Percentiles rank a stretch among this genome's conserved stretches.
These are phyloP conservation scores for Drosophila falleni DNA, from an alignment of 2,888 invertebrate species.

Conservation along the genomic window DNA sequence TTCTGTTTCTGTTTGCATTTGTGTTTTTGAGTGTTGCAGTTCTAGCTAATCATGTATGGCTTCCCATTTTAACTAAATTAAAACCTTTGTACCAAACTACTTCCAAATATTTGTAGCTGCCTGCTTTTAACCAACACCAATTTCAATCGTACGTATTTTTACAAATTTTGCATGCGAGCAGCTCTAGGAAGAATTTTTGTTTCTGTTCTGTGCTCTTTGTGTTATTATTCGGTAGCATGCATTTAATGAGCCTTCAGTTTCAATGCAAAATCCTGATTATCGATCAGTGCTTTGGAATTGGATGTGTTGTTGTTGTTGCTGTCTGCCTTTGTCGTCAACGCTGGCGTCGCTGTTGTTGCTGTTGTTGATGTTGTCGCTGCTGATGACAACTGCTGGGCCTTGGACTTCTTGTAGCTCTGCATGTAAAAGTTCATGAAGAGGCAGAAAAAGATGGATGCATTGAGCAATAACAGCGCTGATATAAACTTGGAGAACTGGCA, in stretches of 20 bases:
- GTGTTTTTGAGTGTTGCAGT: constrained; percentile 26
- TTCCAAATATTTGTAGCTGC: constrained; percentile 54
- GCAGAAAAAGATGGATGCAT: constrained; percentile 94
- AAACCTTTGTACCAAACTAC: constrained; percentile 76
- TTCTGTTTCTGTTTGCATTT: background rate
- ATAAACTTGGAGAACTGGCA: constrained; percentile 87
- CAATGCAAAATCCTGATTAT: constrained; percentile 42
- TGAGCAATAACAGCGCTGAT: constrained; percentile 90
- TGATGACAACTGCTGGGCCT: constrained; percentile 53
- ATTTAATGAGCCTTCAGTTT: constrained; percentile 76
- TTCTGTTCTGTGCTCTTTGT: constrained; percentile 4
- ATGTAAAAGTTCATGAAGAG: constrained; percentile 97
- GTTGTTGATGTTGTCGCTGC: constrained; percentile 31
- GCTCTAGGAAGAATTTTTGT: constrained; percentile 50
- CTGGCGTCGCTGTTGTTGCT: constrained; percentile 27
- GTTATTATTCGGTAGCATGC: background rate
- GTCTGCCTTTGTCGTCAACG: constrained; percentile 46
- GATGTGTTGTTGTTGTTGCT: constrained; percentile 67
- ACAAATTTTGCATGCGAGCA: constrained; percentile 46
- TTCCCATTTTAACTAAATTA: constrained; percentile 60
- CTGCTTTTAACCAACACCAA: constrained; percentile 70
- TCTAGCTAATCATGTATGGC: constrained; percentile 62
- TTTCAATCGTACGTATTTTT: constrained; percentile 52
- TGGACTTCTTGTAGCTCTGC: constrained; percentile 89
- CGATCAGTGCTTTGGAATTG: constrained; percentile 40